These are phyloP conservation scores for Paguma larvata DNA, from an alignment of 2,797 vertebrate genomes.

Conservation along the genomic window DNA sequence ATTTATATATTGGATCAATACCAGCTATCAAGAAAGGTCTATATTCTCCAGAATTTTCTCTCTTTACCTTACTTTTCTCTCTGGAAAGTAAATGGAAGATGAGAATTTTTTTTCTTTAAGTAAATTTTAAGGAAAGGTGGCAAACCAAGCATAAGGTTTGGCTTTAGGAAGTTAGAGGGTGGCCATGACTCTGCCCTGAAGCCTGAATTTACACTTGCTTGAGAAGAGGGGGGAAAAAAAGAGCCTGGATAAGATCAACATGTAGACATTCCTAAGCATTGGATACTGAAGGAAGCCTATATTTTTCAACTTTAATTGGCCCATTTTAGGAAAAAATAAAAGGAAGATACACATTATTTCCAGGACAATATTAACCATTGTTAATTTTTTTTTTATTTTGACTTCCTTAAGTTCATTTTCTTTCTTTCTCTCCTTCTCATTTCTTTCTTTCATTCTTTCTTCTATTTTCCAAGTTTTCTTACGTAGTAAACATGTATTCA, in stretches of 20 bases:
- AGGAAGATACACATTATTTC: not conserved
- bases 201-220: not conserved
- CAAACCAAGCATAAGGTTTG: not conserved
- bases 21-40: not conserved
- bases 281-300: not conserved
- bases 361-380: not conserved
- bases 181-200: not conserved
- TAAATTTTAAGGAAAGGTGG: slow-evolving; percentile 66
- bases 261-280: not conserved
- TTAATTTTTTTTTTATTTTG: not conserved
- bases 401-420: not conserved
- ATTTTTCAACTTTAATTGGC: not conserved
- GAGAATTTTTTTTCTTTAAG: not conserved
- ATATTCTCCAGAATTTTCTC: not conserved
- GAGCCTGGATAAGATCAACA: not conserved
- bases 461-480: not conserved
- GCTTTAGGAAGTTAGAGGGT: slow-evolving; percentile 2
- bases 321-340: not conserved
- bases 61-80: slow-evolving; percentile 11
- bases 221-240: not conserved
- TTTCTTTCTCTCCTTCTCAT: not conserved
- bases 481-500: not conserved
- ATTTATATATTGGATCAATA: not conserved
- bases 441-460: not conserved
- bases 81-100: slow-evolving; percentile 51